Percentiles rank a stretch among this genome's conserved stretches.
phyloP scores from a whole-genome alignment of 2,113 vertebrate species.

The Tinamus guttatus region DNA sequence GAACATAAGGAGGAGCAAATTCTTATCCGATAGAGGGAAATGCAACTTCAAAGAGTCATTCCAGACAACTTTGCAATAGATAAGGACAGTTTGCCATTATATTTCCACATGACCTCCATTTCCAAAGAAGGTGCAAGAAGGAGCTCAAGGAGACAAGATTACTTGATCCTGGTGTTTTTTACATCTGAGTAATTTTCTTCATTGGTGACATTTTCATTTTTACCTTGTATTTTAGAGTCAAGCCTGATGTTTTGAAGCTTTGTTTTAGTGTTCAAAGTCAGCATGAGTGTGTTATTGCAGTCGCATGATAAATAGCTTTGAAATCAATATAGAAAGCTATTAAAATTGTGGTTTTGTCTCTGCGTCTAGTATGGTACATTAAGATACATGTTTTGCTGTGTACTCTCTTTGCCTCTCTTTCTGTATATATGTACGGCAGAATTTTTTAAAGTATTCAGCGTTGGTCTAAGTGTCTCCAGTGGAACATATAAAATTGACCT shows the following conservation, averaged over 20 bases:
- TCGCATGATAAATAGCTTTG: slow-evolving; percentile 34
- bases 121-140: not conserved
- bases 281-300: not conserved
- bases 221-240: not conserved
- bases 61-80: not conserved
- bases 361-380: slow-evolving; percentile 42
- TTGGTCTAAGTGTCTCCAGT: slow-evolving; percentile 40
- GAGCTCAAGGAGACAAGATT: not conserved
- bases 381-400: slow-evolving; percentile 26
- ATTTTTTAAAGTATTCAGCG: not conserved
- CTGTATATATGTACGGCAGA: not conserved
- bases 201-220: not conserved
- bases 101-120: accelerated
- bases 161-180: not conserved
- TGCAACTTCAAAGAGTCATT: not conserved
- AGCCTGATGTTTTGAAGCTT: not conserved
- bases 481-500: slow-evolving; percentile 50
- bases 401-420: not conserved
- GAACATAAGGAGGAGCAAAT: not conserved
- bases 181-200: not conserved
- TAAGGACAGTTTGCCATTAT: not conserved
- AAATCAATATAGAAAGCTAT: slow-evolving; percentile 64
- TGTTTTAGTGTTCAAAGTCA: not conserved
- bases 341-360: slow-evolving; percentile 64
- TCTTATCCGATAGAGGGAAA: not conserved